Conservation (phyloP, 2,888 invertebrate species). For the Chydorus sphaericus region DNA sequence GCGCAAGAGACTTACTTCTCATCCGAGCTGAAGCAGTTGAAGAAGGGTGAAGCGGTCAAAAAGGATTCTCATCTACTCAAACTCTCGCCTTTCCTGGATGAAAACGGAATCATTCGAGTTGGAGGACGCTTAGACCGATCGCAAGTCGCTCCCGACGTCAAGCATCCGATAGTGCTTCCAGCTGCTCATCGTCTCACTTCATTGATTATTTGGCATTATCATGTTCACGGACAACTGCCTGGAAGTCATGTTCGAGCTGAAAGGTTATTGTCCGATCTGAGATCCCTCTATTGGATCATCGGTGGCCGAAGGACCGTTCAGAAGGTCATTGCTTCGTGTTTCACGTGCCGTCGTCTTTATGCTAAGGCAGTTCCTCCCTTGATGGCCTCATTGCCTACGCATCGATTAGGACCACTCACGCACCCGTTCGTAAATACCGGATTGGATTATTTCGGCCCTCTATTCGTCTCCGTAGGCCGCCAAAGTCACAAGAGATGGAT, state of each 20-base stretch:
- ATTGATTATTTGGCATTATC: not conserved
- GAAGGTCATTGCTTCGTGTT: not conserved
- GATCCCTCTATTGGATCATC: not conserved
- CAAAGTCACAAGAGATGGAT: slow-evolving; percentile 9
- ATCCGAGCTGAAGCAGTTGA: not conserved
- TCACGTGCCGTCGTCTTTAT: not conserved
- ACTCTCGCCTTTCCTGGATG: not conserved
- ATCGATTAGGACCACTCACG: not conserved
- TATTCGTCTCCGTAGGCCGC: not conserved
- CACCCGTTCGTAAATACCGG: slow-evolving; percentile 5
- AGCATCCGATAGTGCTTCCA: slow-evolving; percentile 8
- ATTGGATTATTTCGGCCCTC: slow-evolving; percentile 14
- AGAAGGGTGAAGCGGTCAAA: not conserved
- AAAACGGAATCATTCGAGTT: not conserved
- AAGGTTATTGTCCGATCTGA: not conserved
- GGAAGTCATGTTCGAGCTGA: not conserved
- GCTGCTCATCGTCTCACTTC: not conserved
- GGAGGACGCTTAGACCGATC: not conserved
- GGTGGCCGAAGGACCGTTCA: not conserved
- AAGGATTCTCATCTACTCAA: not conserved
- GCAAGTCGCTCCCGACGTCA: not conserved
- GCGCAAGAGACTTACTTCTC: not conserved
- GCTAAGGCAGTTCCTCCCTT: not conserved
- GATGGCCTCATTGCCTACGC: slow-evolving; percentile 9
- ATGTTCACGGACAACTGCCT: too few species aligned